These are phyloP conservation scores for Alsophila aescularia DNA, from an alignment of 2,888 invertebrate genomes.

Conservation along the genomic window DNA sequence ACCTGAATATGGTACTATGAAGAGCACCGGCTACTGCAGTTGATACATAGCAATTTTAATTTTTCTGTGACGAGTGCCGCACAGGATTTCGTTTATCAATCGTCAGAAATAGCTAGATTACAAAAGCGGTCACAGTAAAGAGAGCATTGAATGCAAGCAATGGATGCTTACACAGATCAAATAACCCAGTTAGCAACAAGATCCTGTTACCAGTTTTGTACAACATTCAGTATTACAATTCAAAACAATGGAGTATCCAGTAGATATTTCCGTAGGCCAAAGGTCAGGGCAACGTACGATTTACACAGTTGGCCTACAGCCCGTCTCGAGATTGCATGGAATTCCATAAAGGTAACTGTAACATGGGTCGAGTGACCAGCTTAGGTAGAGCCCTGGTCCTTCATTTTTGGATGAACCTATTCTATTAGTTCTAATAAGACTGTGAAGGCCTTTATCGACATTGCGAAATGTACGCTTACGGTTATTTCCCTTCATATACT, in stretches of 20 bases:
- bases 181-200: neutral
- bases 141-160: no score
- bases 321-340: constrained; percentile 55
- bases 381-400: constrained; percentile 9
- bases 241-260: constrained; percentile 28
- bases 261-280: constrained; percentile 32
- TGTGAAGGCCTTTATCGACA: neutral
- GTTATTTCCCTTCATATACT: no score
- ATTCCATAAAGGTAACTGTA: constrained; percentile 56
- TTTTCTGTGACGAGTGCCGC: no score
- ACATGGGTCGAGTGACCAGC: constrained; percentile 17
- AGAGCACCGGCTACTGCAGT: no score
- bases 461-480: no score
- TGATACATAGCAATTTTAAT: no score
- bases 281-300: constrained; percentile 51
- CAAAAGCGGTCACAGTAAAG: no score
- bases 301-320: constrained; percentile 63
- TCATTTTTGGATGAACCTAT: neutral
- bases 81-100: no score
- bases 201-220: neutral
- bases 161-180: neutral
- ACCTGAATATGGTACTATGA: no score
- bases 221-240: neutral
- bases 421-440: neutral
- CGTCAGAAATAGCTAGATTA: no score